Conservation (phyloP, 2,888 invertebrate genomes). For the Alloplasta piceator region DNA sequence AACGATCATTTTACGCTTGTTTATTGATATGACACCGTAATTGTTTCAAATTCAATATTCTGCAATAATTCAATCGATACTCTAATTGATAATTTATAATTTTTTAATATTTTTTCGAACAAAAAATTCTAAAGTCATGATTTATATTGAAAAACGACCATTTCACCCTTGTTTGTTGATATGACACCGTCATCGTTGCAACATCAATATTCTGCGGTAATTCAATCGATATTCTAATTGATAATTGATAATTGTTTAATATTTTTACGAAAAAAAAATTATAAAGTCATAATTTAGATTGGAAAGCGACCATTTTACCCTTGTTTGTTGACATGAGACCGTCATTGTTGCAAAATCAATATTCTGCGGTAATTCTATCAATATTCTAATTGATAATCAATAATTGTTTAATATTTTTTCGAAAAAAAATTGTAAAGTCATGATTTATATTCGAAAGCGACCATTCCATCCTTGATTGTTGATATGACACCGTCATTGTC, state of each 20-base stretch:
- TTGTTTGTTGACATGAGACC: neutral
- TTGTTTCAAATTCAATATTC: conserved; percentile 45
- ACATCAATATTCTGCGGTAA: too few species aligned
- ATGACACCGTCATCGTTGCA: conserved; percentile 20
- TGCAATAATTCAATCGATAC: too few species aligned
- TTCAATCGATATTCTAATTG: too few species aligned
- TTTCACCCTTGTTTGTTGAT: neutral
- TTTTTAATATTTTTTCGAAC: too few species aligned
- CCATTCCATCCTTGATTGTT: neutral
- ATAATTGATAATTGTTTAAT: too few species aligned
- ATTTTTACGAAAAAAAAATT: too few species aligned
- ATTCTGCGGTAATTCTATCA: too few species aligned
- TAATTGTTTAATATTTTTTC: too few species aligned
- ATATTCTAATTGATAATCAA: too few species aligned
- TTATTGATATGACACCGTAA: neutral
- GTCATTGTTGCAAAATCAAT: conserved; percentile 44
- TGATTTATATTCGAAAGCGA: conserved; percentile 10
- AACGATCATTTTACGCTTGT: neutral
- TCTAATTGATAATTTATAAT: too few species aligned
- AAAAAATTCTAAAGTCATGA: too few species aligned
- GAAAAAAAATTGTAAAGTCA: too few species aligned
- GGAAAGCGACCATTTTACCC: neutral
- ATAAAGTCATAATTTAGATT: neutral
- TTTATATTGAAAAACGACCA: conserved; percentile 3
- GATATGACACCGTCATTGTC: conserved; percentile 7